Base-by-base conservation (phyloP, 2,113 vertebrate species). In the Marmota flaviventris region DNA sequence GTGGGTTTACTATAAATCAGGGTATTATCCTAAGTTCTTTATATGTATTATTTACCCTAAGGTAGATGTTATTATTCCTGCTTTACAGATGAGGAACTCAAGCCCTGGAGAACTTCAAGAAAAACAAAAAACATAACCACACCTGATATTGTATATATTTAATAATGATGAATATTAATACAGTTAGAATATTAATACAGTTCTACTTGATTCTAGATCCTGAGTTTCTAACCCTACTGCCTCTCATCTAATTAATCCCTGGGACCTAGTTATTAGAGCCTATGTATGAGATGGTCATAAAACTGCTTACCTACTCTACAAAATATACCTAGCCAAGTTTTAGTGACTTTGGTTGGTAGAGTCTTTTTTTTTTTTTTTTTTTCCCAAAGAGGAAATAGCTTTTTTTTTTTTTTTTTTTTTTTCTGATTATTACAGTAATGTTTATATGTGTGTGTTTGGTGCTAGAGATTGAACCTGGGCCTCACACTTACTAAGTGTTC, bases 1-100 rank as follows among this genome's bases (percentile, higher is more conserved):
- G 9, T 72, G 42, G 8, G 48, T 65, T 88, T 75, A 22, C 34
- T 79, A n/a, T 79, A 85, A 89, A 12, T n/a, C 75, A 48, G 72
- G 5, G 22, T 45, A 90, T 73, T 96, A 75, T 87, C 89, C 76
- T 67, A 29, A 96, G 25, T 79, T 67, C 89, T 79, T 65, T 73
- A 17, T 79, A 7, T 29, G 29, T 63, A 32, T 70, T 89, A 61
- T 72, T 73, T 93, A n/a, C 27, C 45, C 45, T 45, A 11, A 85
- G 27, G 29, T 81, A 81, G 51, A 39, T 89, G 39, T 56, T 56
- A 20, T 48, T 78, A 78, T 58, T 73, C 48, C n/a, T 91, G 42
- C 79, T 93, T 56, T 85, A 79, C 2, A 72, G 11, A 78, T 63
- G 13, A 87, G 69, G 58, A 76, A 85, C 45, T 65, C 29, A 88